Conservation (phyloP, 2,113 vertebrate species). For the Daboia siamensis region DNA sequence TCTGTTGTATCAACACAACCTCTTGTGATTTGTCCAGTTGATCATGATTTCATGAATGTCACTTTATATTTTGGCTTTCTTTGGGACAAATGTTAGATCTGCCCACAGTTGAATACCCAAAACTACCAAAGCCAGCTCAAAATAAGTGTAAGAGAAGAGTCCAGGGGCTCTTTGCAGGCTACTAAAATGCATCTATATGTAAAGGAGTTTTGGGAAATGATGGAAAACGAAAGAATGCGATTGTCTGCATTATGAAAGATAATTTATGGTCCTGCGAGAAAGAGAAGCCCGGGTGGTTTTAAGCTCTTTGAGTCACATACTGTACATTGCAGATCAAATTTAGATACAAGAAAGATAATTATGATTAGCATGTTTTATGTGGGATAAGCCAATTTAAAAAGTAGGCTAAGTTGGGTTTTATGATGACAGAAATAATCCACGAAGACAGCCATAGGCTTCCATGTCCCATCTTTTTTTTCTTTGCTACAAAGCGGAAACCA, state of each 20-base stretch:
- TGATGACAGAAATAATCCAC: not conserved
- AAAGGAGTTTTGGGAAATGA: not conserved
- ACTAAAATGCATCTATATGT: not conserved
- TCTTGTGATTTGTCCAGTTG: not conserved
- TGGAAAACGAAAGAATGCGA: not conserved
- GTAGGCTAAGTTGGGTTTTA: not conserved
- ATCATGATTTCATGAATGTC: not conserved
- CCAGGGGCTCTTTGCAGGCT: not conserved
- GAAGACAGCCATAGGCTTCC: no score
- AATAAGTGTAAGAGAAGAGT: not conserved
- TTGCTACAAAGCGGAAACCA: not conserved
- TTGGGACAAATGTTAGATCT: not conserved
- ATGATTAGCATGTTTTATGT: fast-evolving
- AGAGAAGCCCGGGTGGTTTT: not conserved
- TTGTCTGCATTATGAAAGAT: not conserved
- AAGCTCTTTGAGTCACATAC: not conserved
- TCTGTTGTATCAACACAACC: not conserved
- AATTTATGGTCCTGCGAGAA: not conserved
- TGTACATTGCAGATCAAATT: not conserved
- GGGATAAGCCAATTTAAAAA: not conserved
- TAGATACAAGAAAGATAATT: not conserved
- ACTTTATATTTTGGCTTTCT: not conserved
- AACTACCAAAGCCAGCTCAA: not conserved
- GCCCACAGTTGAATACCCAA: not conserved
- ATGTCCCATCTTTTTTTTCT: not conserved